A percentile compares a stretch with the other conserved stretches of the same genome.
Evolutionary conservation across 2,797 vertebrate species (phyloP).

Genomic region (Setipinna tenuifilis): DNA sequence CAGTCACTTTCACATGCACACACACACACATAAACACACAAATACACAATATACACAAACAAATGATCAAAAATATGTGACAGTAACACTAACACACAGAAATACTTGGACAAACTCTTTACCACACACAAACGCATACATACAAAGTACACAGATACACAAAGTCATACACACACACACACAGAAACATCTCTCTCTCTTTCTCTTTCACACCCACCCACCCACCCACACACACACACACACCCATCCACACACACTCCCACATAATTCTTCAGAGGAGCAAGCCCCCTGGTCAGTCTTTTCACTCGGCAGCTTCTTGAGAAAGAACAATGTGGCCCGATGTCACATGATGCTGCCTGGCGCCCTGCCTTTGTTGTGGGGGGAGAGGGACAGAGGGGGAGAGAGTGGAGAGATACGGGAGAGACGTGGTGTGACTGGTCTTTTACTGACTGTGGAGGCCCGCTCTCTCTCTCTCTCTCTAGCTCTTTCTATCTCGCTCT

Average conservation of each 20-base stretch:
- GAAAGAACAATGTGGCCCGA: constrained; percentile 52
- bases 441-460: background rate
- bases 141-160: background rate
- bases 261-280: background rate
- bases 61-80: background rate
- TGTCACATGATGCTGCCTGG: constrained; percentile 56
- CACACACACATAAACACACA: background rate
- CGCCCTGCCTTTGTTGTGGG: constrained; percentile 58
- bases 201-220: background rate
- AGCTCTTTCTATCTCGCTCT: no score
- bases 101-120: background rate
- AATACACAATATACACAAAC: background rate
- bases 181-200: background rate
- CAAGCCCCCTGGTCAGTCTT: constrained; percentile 14
- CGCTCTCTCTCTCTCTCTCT: background rate
- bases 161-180: background rate
- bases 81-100: background rate
- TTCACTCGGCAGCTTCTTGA: constrained; percentile 50
- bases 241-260: background rate
- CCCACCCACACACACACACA: background rate
- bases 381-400: constrained; percentile 25
- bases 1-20: background rate
- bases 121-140: background rate
- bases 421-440: background rate
- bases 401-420: background rate